A percentile compares a stretch with the other conserved stretches of the same genome.
phyloP scores from a whole-genome alignment of 2,113 vertebrate genomes.

The Nettapus auritus region DNA sequence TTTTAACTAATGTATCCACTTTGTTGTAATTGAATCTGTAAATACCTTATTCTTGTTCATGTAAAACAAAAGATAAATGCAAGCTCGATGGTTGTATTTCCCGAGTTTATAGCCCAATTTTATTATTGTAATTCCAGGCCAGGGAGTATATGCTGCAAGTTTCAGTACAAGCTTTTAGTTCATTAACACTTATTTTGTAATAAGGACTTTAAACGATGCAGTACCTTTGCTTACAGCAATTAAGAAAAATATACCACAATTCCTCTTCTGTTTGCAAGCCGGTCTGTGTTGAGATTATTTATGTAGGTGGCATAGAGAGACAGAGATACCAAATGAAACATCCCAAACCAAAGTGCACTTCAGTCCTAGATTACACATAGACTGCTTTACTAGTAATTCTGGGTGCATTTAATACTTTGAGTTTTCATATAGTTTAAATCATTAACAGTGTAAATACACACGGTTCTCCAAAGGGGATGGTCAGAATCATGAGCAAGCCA shows the following conservation, averaged over 20 bases:
- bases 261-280: rapidly evolving
- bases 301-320: background rate
- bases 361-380: background rate
- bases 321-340: background rate
- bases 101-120: background rate
- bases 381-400: background rate
- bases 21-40: background rate
- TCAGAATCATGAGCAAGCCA: rapidly evolving
- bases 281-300: background rate
- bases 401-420: background rate
- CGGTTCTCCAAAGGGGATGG: background rate
- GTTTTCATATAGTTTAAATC: background rate
- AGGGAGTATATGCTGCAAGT: background rate
- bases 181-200: background rate
- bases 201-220: background rate
- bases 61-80: background rate
- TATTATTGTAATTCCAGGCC: background rate
- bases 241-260: background rate
- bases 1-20: background rate
- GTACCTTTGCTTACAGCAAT: background rate
- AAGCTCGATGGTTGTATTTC: background rate
- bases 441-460: rapidly evolving
- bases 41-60: background rate
- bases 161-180: background rate
- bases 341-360: background rate